Base-by-base conservation (phyloP, 2,888 invertebrate genomes). In the Meandrusa payeni region DNA sequence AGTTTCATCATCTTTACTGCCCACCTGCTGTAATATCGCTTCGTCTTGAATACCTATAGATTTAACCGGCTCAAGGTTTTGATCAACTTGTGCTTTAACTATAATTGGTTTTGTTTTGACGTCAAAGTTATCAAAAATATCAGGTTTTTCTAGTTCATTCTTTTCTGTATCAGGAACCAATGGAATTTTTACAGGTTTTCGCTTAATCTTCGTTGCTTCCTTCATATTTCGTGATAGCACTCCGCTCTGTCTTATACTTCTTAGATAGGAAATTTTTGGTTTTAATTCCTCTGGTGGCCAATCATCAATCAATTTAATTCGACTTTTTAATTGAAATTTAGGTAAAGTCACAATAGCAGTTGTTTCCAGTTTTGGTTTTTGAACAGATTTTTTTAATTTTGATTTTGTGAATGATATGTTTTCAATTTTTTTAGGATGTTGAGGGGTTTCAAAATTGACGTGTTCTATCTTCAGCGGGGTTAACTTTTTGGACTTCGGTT, bases 251-350 rank as follows among this genome's bases (percentile, higher is more conserved):
- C 88, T 90, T 1, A 89, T 56, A 29, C 89, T 89, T 44, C 90
- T 89, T 46, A 93, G 68, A 37, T 76, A 71, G 2, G 88, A 82
- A 4, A 92, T 69, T 15, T 82, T 64, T 0, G 91, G 90, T 51
- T 83, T 76, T 3, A 89, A 59, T 41, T 88, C 76, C 49, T 86
- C 71, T 1, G 93, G 90, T 7, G 93, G 91, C 83, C 91, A 93
- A 41, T 92, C 91, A 28, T 83, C 72, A 15, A 88, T 55, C 54
- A 88, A 89, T 26, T 78, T 88, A n/a, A 94, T 92, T 52, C 92
- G 89, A 66, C 94, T 94, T 61, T 93, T 93, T 0, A 95, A 75
- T 61, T 92, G 88, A 37, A 93, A 85, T 69, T 92, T 93, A 0
- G 93, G 93, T 41, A 94, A 72, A 39, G 73, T 66, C 6, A 42